These are phyloP conservation scores for Cosmorhoe ocellata DNA, from an alignment of 2,888 invertebrate species.

Conservation along the genomic window DNA sequence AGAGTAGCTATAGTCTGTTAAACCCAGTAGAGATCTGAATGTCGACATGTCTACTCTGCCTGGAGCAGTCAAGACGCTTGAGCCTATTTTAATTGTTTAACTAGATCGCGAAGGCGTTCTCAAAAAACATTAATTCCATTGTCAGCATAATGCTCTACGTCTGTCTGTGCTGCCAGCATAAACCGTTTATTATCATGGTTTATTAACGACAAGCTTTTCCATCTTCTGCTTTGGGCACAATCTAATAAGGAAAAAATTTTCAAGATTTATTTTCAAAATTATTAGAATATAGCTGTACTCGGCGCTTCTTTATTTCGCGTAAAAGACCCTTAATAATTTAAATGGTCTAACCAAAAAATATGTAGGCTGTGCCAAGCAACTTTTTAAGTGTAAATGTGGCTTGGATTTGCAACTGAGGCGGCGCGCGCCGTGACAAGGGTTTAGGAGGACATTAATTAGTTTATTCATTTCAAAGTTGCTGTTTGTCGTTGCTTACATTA, in stretches of 20 bases:
- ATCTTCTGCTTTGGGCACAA: constrained; percentile 42
- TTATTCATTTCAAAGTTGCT: constrained; percentile 50
- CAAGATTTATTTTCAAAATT: constrained; percentile 53
- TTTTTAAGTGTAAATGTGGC: constrained; percentile 40
- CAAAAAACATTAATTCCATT: constrained; percentile 42
- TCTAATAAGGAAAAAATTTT: constrained; percentile 58
- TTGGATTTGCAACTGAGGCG: constrained; percentile 45
- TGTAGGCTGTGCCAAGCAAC: constrained; percentile 34
- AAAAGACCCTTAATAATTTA: constrained; percentile 35
- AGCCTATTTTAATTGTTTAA: neutral
- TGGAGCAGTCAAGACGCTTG: too few species aligned
- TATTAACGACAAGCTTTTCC: constrained; percentile 46
- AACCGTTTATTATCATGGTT: constrained; percentile 47
- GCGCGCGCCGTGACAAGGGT: constrained; percentile 47
- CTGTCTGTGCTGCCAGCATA: constrained; percentile 35
- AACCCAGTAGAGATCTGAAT: too few species aligned
- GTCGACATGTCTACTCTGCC: too few species aligned
- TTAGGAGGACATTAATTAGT: constrained; percentile 52
- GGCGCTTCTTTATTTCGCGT: constrained; percentile 31
- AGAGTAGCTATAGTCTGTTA: too few species aligned
- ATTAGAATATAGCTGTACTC: constrained; percentile 43
- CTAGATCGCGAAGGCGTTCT: constrained; percentile 22
- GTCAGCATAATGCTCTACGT: constrained; percentile 47
- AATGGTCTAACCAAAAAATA: constrained; percentile 30
- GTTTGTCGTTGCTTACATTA: constrained; percentile 36